phyloP scores from a whole-genome alignment of 2,113 vertebrate species.

The Platysternon megacephalum region DNA sequence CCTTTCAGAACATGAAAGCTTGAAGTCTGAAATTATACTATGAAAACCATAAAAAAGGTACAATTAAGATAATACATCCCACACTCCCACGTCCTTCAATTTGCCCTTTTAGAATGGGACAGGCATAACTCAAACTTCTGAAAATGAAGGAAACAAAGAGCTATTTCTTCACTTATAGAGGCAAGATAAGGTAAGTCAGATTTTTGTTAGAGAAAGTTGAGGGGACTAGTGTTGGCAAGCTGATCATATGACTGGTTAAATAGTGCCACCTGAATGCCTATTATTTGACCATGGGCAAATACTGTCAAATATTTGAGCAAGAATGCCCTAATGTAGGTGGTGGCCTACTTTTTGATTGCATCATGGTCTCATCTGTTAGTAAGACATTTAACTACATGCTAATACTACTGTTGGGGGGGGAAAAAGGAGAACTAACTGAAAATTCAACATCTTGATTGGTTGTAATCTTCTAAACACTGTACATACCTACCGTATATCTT shows the following conservation, averaged over 20 bases:
- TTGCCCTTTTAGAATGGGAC: background rate
- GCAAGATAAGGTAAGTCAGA: background rate
- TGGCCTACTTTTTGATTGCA: background rate
- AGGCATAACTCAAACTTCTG: background rate
- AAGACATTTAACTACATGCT: background rate
- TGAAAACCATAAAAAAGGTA: background rate
- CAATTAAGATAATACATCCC: background rate
- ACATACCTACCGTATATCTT: background rate
- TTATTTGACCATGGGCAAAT: background rate
- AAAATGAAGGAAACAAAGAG: background rate
- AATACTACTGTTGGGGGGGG: background rate
- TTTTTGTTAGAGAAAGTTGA: background rate
- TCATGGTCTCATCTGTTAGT: background rate
- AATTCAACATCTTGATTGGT: background rate
- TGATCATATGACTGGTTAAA: background rate
- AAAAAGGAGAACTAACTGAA: background rate
- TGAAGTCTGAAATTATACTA: conserved; percentile 18
- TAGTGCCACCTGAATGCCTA: background rate
- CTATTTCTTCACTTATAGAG: background rate
- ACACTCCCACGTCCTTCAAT: background rate
- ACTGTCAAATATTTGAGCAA: background rate
- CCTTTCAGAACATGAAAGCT: background rate
- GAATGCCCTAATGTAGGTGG: background rate
- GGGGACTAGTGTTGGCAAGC: background rate
- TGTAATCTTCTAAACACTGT: background rate